Base-by-base conservation (phyloP, 1,140 invertebrate genomes). In the Hypothenemus hampei region DNA sequence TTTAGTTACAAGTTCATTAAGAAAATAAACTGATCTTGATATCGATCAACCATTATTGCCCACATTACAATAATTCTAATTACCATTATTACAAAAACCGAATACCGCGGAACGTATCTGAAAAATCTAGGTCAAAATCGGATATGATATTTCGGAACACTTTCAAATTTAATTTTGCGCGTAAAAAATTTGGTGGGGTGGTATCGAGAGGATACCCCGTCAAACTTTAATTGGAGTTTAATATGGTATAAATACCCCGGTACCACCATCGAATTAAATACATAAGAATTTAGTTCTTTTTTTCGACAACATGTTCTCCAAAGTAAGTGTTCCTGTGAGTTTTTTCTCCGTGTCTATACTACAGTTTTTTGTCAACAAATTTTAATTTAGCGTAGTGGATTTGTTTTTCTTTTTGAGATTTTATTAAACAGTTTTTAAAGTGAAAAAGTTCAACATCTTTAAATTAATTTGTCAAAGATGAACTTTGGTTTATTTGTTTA, bases 141-240 rank as follows among this genome's bases (percentile, higher is more conserved):
- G 10, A 39, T 39, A 39, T 10, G 36, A 39, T 15, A 18, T 19
- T 15, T 15, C 19, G 36, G 13, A 15, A 16, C 36, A 39, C 36
- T 39, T 39, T 39, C 36, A 19, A 39, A 39, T 39, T 8, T 10
- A 18, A 39, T 15, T 39, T 39, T 39, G 36, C 13, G 36, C 13
- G n/a, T 39, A 39, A 18, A 18, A 10, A 15, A 39, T 4, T 3
- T 18, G 36, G 10, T 39, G n/a, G 13, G 13, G 36, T 15, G 36
- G 36, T n/a, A 18, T 8, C 36, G 18, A 10, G 4, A 8, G 13
- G 10, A 11, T 31, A 13, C 36, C 13, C 36, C 18, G 19, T n/a
- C 13, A 16, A 19, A n/a, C n/a, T n/a, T n/a, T n/a, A n/a, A n/a
- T n/a, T n/a, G 36, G 36, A 18, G 19, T 15, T 39, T 39, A 39